Evolutionary conservation across 2,888 invertebrate species (phyloP).

Genomic region (Conistra vaccinii): DNA sequence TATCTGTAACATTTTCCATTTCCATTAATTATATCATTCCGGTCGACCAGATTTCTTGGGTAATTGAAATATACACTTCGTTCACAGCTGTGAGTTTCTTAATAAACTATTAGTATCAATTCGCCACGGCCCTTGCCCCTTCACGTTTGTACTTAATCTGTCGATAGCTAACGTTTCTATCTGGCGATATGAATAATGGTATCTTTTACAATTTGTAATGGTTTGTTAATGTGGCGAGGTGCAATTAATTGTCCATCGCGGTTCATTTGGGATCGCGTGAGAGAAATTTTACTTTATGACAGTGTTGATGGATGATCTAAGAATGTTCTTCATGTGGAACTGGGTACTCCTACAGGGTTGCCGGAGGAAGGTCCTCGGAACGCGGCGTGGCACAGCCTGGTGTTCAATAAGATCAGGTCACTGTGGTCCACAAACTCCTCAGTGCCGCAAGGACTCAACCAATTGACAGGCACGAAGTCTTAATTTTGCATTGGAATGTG

Average conservation of each 20-base stretch:
- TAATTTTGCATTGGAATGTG: conserved; percentile 81
- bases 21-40: conserved; percentile 87
- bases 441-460: conserved; percentile 95
- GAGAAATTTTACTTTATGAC: conserved; percentile 42
- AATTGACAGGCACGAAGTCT: conserved; percentile 92
- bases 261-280: conserved; percentile 43
- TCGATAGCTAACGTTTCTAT: conserved; percentile 79
- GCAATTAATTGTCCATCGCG: conserved; percentile 54
- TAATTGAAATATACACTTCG: conserved; percentile 85
- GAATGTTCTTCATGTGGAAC: conserved; percentile 45
- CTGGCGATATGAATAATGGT: conserved; percentile 76
- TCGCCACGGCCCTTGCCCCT: conserved; percentile 80
- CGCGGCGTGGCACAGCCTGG: conserved; percentile 93
- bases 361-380: conserved; percentile 88
- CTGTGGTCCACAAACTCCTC: conserved; percentile 95
- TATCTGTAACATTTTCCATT: conserved; percentile 88
- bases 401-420: conserved; percentile 97
- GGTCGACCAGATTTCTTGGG: conserved; percentile 74
- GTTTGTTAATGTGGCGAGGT: conserved; percentile 59
- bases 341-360: conserved; percentile 80
- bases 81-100: conserved; percentile 82
- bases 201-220: conserved; percentile 75
- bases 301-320: conserved; percentile 48
- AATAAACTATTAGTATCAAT: conserved; percentile 84
- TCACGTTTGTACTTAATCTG: conserved; percentile 77